Percentiles rank a stretch among this genome's conserved stretches.
phyloP scores from a whole-genome alignment of 2,797 vertebrate species.

The Thalassophryne amazonica region DNA sequence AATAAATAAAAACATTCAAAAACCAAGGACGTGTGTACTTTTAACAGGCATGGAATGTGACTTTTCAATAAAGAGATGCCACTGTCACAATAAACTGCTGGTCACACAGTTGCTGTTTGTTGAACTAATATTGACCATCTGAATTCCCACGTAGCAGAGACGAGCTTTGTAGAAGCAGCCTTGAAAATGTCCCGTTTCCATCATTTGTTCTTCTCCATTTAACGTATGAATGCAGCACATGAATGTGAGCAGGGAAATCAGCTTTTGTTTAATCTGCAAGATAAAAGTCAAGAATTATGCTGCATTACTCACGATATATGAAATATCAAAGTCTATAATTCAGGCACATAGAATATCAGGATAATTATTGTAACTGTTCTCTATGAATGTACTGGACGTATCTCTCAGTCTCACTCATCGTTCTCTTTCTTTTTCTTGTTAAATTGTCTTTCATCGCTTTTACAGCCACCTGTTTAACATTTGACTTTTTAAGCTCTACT shows the following conservation, averaged over 20 bases:
- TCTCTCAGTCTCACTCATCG: neutral
- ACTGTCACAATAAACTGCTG: slow-evolving; percentile 8
- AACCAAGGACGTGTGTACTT: too few relatives aligned
- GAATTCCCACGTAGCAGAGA: slow-evolving; percentile 42
- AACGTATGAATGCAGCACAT: neutral
- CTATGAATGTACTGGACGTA: too few relatives aligned
- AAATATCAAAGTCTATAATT: neutral
- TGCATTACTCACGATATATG: neutral
- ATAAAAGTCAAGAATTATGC: neutral
- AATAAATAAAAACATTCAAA: too few relatives aligned
- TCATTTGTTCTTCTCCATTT: slow-evolving; percentile 8
- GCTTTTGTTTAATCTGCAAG: neutral
- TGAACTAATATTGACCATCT: slow-evolving; percentile 55
- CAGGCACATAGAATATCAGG: neutral
- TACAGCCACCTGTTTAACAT: slow-evolving; percentile 67
- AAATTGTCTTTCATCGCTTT: too few relatives aligned
- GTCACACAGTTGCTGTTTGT: slow-evolving; percentile 42
- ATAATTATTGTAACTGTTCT: too few relatives aligned
- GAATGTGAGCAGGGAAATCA: neutral
- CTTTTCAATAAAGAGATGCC: slow-evolving; percentile 23
- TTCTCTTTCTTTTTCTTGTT: too few relatives aligned
- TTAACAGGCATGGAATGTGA: too few relatives aligned
- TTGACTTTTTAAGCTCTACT: slow-evolving; percentile 62
- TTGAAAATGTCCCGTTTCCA: slow-evolving; percentile 8
- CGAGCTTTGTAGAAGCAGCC: slow-evolving; percentile 17